phyloP scores from a whole-genome alignment of 2,888 invertebrate species.

The Chaetogeoica ovagalla region DNA sequence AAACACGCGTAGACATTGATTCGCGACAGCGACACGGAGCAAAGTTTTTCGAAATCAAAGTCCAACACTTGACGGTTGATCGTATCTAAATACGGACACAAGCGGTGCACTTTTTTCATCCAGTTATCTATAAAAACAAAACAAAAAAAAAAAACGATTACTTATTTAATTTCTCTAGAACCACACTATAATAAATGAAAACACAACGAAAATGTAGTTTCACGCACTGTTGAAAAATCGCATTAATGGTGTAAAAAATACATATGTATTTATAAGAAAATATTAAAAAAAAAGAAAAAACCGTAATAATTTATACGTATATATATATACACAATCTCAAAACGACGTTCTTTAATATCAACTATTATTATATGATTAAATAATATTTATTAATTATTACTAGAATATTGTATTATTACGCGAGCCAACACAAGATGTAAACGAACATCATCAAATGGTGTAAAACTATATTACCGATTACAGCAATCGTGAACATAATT shows the following conservation, averaged over 20 bases:
- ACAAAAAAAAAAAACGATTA: background rate
- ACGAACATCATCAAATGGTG: no score
- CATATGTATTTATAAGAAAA: no score
- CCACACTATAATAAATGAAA: background rate
- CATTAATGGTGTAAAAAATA: background rate
- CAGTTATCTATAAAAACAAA: conserved; percentile 27
- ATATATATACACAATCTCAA: no score
- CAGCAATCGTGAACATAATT: no score
- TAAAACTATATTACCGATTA: no score
- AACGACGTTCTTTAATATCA: no score
- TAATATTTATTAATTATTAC: no score
- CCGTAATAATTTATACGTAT: no score
- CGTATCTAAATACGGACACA: conserved; percentile 96
- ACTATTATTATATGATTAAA: no score
- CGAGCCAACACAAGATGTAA: no score
- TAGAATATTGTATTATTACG: no score
- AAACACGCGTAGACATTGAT: conserved; percentile 99
- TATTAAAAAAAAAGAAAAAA: no score
- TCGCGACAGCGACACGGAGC: conserved; percentile 94
- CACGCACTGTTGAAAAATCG: background rate
- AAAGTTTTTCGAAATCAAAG: conserved; percentile 99
- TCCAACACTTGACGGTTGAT: conserved; percentile 96
- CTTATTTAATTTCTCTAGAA: background rate
- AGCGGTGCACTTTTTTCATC: conserved; percentile 55
- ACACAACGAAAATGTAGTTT: background rate